Base-by-base conservation (phyloP, 2,888 invertebrate species). In the Zelleria hepariella region DNA sequence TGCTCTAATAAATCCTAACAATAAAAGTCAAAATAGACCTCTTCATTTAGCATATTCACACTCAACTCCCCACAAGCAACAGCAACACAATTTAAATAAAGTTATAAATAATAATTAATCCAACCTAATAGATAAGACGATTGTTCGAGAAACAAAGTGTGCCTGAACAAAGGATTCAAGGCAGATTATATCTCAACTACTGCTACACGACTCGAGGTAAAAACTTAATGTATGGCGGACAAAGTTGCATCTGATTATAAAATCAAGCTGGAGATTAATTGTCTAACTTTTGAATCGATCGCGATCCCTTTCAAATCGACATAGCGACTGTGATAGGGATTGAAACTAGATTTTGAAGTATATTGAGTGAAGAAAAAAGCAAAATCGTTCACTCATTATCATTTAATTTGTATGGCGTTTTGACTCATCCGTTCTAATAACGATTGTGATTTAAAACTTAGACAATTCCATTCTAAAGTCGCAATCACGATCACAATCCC, bases 81-180 rank as follows among this genome's bases (percentile, higher is more conserved):
- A 10, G 15, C 32, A 42, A 15, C 15, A 42, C 32, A 42, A 42
- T 42, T 42, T 42, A 42, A 42, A n/a, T n/a, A n/a, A n/a, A 42
- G 32, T 42, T 42, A 69, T 73, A 70, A 72, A 75, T 77, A 72
- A 73, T 73, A 71, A 81, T 85, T 82, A 77, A 74, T 71, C 68
- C 69, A 66, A 58, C 63, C 66, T 65, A 65, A 70, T 77, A 74
- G 32, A 15, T 42, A 15, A 42, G 15, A 15, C 15, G 10, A 74
- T 73, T 74, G 67, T 68, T 64, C 65, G 47, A 58, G 60, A 61
- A 59, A 58, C 57, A 61, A 49, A 25, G 42, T 51, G 51, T 21
- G 23, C 47, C 24, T 51, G 62, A 63, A 63, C 63, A 63, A 63
- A 63, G 63, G 61, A 42, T 42, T 42, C 32, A 15, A 42, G 55